These are phyloP conservation scores for Metallyticus violacea DNA, from an alignment of 2,888 invertebrate genomes.

Conservation along the genomic window DNA sequence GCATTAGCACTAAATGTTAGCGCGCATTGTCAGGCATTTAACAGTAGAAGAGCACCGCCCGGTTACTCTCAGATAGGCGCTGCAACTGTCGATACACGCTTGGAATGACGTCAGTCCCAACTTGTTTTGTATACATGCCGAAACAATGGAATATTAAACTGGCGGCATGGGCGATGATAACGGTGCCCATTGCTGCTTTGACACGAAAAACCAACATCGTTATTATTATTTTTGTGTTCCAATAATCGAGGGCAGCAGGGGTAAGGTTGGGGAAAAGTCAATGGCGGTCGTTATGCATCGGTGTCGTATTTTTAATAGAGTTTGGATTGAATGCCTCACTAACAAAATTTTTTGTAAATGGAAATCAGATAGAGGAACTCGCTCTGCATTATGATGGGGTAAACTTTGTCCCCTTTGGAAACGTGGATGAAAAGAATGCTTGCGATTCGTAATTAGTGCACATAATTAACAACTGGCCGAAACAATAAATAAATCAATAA, in stretches of 20 bases:
- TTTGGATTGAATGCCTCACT: not conserved
- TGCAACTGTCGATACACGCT: not conserved
- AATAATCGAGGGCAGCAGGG: not conserved
- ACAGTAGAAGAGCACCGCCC: not conserved
- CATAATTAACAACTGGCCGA: not conserved
- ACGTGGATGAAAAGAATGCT: not conserved
- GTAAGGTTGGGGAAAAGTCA: not conserved
- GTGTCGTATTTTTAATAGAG: not conserved
- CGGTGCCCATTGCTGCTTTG: not conserved
- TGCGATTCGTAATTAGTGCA: not conserved
- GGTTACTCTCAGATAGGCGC: no score
- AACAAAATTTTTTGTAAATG: not conserved
- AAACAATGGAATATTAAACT: not conserved
- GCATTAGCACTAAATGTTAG: not conserved
- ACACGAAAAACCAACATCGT: not conserved
- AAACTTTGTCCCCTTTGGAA: not conserved
- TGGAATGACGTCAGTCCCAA: not conserved
- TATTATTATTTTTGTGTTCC: not conserved
- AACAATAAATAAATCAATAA: not conserved
- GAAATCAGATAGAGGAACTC: not conserved
- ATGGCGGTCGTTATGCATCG: no score
- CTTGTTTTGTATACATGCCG: not conserved
- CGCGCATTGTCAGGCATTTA: not conserved
- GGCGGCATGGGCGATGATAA: not conserved
- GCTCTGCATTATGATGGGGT: not conserved